Base-by-base conservation (phyloP, 2,888 invertebrate genomes). In the Oxystoma pomonae region DNA sequence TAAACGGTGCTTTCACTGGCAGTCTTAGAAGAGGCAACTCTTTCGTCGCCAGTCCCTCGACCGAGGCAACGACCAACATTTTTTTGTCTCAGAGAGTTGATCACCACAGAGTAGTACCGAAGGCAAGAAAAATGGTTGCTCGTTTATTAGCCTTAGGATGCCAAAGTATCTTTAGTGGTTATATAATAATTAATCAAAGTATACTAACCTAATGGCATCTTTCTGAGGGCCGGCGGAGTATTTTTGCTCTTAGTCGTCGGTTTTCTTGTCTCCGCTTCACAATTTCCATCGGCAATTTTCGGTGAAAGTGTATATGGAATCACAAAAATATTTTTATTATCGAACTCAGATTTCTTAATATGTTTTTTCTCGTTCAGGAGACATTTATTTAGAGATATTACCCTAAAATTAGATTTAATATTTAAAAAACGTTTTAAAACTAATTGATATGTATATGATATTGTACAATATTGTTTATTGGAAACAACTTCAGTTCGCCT, bases 291-390 rank as follows among this genome's bases (percentile, higher is more conserved):
- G 12, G 35, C 35, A 35, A 12, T 35, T 35, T 35, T 35, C 12
- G 35, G 35, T 35, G 35, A 7, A 35, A 35, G 3, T 35, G 35
- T 35, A 35, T 35, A 35, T 35, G 35, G 35, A 35, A 35, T 35
- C 3, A 35, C 35, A 12, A 7, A 35, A 35, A 35, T 35, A 7
- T 35, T 35, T 12, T 35, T 35, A 12, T 35, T 35, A 7, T 35
- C 35, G n/a, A n/a, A n/a, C 12, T 35, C 35, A 3, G 53, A 5
- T 16, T 9, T 19, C 17, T 53, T 53, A 17, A 53, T 53, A 16
- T 53, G 5, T 53, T 53, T 53, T 16, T 53, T 53, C n/a, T 53
- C 53, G 53, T 17, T 53, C n/a, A 53, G n/a, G 53, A 53, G 16
- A 16, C 53, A 53, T 16, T 19, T 53, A 16, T 53, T 53, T 7